Conservation (phyloP, 2,888 invertebrate genomes). For the Brachylomia viminalis region DNA sequence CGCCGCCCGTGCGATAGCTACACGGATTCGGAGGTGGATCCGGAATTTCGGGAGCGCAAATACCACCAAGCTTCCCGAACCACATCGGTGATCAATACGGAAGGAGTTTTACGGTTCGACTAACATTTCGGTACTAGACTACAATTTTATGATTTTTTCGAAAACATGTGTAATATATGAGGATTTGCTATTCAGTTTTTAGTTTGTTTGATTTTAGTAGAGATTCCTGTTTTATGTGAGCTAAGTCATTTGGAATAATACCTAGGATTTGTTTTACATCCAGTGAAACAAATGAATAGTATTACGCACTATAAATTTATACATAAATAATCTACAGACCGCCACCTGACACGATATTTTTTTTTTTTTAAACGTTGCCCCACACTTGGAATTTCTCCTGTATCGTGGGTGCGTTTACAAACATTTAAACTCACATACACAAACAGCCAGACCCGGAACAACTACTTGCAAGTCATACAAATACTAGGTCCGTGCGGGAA, state of each 20-base stretch:
- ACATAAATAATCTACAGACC: no score
- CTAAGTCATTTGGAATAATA: neutral
- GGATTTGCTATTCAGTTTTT: neutral
- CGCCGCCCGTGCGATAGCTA: constrained; percentile 55
- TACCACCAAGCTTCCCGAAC: constrained; percentile 24
- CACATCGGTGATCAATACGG: constrained; percentile 26
- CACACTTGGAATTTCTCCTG: no score
- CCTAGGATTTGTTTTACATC: neutral
- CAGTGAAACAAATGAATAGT: neutral
- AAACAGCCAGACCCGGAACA: no score
- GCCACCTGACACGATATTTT: no score
- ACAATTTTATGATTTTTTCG: constrained; percentile 11
- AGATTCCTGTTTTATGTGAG: neutral
- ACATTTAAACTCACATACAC: no score
- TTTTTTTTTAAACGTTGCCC: no score
- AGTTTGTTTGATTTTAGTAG: neutral
- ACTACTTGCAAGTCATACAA: no score
- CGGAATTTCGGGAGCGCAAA: constrained; percentile 40
- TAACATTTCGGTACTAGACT: constrained; percentile 15
- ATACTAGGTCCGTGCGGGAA: no score
- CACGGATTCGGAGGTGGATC: constrained; percentile 27
- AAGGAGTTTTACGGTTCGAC: constrained; percentile 3
- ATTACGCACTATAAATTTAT: neutral
- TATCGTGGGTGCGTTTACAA: no score
- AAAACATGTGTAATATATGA: neutral